Evolutionary conservation across 2,113 vertebrate genomes (phyloP), one percentile per base, ranked within the genome.

Genomic region (Mungos mungo): DNA sequence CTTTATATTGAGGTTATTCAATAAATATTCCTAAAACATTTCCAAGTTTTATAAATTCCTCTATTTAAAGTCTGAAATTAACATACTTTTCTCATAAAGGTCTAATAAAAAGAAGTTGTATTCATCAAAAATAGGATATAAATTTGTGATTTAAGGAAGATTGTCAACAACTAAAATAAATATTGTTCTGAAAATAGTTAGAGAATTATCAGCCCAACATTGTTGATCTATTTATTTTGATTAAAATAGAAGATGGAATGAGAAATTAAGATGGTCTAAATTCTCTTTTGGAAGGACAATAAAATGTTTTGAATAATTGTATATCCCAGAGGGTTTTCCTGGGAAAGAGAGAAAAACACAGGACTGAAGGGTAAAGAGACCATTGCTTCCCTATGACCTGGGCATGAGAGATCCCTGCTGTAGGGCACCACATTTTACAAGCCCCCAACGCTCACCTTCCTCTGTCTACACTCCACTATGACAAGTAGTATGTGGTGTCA

Each of bases 131-230:
- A 65, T 60, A 38, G 11, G 68, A 84, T 74, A 45, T 92, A n/a
- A 72, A 94, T 45, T 69, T 94, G 79, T 50, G n/a, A 85, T 85
- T 95, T 93, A 63, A 82, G 41, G 47, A 76, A 80, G 35, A 69
- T 27, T 92, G 71, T 88, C 68, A 94, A 35, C 52, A 96, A 71
- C 41, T 74, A 47, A 94, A 69, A 80, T 77, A 69, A 74, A 94
- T 69, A 85, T 83, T 57, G 80, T 85, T 47, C 63, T 88, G 47
- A 84, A 52, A 88, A 92, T 11, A 88, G n/a, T 63, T 69, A 91
- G 21, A 92, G 47, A 66, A 88, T 25, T 81, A 63, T 50, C 13
- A 88, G 7, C 10, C 65, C 45, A 81, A 89, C 38, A 68, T 5
- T 80, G 16, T 66, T 94, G 47, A 84, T 83, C 25, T 82, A 54